Percentiles rank a stretch among this genome's conserved stretches.
Evolutionary conservation across 2,113 vertebrate species (phyloP).

Genomic region (Leuciscus idus): DNA sequence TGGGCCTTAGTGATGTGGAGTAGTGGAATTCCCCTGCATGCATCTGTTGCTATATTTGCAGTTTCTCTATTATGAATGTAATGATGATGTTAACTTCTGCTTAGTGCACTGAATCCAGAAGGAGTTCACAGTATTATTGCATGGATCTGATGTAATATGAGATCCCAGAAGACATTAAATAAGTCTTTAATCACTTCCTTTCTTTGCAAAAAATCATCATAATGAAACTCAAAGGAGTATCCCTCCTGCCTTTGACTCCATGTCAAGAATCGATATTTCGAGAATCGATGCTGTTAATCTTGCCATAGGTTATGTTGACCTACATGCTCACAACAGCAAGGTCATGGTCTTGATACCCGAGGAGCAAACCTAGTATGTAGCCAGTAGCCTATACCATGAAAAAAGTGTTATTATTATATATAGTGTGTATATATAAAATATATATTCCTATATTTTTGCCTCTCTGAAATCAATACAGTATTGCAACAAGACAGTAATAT

Average conservation of each 20-base stretch:
- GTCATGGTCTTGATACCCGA: not conserved
- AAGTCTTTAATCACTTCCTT: not conserved
- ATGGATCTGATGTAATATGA: not conserved
- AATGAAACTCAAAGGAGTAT: not conserved
- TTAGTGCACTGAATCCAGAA: not conserved
- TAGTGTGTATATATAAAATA: too few species aligned
- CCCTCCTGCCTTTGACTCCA: not conserved
- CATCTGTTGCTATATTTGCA: not conserved
- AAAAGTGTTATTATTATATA: not conserved
- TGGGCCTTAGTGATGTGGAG: not conserved
- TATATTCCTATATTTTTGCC: too few species aligned
- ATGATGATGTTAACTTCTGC: not conserved
- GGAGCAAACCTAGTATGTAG: not conserved
- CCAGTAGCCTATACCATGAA: not conserved
- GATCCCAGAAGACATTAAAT: not conserved
- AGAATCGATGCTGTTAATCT: not conserved
- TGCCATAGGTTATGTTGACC: not conserved
- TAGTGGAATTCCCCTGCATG: constrained; percentile 2
- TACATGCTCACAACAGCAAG: not conserved
- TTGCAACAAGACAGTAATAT: too few species aligned
- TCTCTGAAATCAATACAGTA: not conserved
- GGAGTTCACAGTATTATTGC: not conserved
- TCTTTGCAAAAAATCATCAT: not conserved
- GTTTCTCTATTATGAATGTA: not conserved
- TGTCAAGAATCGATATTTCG: not conserved